Evolutionary conservation across 2,113 vertebrate genomes (phyloP), one percentile per base, ranked within the genome.

Genomic region (Recurvirostra avosetta): DNA sequence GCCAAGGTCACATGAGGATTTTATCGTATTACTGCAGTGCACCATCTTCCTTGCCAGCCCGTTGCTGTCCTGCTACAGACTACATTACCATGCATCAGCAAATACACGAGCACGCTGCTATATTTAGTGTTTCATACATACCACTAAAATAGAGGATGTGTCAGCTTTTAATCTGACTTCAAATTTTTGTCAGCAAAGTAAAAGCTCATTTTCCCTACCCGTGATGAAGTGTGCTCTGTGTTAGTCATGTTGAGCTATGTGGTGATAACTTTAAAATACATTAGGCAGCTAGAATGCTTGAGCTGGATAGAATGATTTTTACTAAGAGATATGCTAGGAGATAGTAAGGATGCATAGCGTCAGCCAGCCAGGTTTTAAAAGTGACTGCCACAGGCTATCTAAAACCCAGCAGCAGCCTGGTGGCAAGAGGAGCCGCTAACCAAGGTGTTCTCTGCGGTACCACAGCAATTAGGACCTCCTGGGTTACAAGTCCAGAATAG

Each of bases 71-170:
- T 94, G 90, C 95, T 91, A 67, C 84, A 80, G 92, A 92, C 95
- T 92, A 49, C 90, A 96, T 97, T 95, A 97, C 86, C 70, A 79
- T 94, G 93, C 93, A 96, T 97, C 97, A 97, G 97, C 97, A 97
- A 97, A 97, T 96, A 83, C 66, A 91, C 0, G 0, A 84, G 80
- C 63, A 65, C 3, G 0, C 83, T 86, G 95, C 93, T 96, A 94
- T 95, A 95, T 96, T 96, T 96, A 96, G 97, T 61, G 86, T 85
- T 91, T 94, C 83, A 92, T 94, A 85, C 73, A 79, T 78, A 92
- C 65, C 45, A 63, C 93, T 81, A 66, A 96, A 97, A 89, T 70
- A 77, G 82, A 86, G 26, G 72, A 95, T 86, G 76, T 95, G 92
- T 94, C 94, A 94, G 86, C 86, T 94, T 89, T 96, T 96, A 94